These are phyloP conservation scores for Coreius guichenoti DNA, from an alignment of 2,797 vertebrate species.

Conservation along the genomic window DNA sequence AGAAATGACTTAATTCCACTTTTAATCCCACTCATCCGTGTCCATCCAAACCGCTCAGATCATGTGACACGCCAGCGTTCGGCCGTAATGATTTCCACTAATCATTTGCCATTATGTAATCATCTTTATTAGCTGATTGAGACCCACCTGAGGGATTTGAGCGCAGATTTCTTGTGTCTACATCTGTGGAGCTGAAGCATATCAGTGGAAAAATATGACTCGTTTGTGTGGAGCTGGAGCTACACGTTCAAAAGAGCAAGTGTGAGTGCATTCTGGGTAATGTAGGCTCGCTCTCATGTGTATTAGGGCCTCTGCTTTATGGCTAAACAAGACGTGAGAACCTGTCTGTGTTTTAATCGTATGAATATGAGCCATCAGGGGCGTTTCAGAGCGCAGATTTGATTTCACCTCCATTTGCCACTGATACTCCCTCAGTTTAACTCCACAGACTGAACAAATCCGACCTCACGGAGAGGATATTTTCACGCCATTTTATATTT, in stretches of 20 bases:
- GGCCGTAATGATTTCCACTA: slow-evolving; percentile 53
- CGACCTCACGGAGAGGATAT: slow-evolving; percentile 61
- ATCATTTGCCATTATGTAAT: slow-evolving; percentile 60
- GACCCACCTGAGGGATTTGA: slow-evolving; percentile 51
- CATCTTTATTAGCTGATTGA: slow-evolving; percentile 54
- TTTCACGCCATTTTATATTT: slow-evolving; percentile 67
- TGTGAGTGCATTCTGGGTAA: slow-evolving; percentile 21
- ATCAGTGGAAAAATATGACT: slow-evolving; percentile 26
- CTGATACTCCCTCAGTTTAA: background rate
- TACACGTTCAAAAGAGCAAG: background rate
- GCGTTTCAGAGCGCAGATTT: background rate
- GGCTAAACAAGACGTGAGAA: background rate
- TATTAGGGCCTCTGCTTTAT: background rate
- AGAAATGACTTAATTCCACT: slow-evolving; percentile 57
- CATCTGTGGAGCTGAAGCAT: slow-evolving; percentile 1
- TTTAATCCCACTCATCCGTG: slow-evolving; percentile 60
- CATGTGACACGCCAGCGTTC: slow-evolving; percentile 35
- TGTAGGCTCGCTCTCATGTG: background rate
- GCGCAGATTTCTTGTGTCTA: background rate
- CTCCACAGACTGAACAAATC: slow-evolving; percentile 56
- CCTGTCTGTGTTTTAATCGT: background rate
- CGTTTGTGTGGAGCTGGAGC: background rate
- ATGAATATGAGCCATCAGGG: background rate
- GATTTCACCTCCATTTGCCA: background rate
- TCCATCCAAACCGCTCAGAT: slow-evolving; percentile 41